Conservation (phyloP, 2,113 vertebrate genomes). For the Zapornia atra region DNA sequence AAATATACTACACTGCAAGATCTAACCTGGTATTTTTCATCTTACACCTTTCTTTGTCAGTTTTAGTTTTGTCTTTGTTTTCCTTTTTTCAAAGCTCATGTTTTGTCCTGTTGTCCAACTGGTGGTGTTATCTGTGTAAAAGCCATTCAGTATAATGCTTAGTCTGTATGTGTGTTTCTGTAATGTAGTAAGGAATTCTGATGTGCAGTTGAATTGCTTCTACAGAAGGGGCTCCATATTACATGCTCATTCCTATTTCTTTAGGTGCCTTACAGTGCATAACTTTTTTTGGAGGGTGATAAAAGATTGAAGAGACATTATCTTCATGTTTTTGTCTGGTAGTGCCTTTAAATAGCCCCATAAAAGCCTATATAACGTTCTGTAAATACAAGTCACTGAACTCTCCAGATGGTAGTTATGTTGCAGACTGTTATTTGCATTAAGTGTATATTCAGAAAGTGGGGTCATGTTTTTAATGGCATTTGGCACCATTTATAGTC, state of each 20-base stretch:
- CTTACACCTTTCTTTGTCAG: slow-evolving; percentile 79
- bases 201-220: background rate
- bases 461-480: background rate
- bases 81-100: slow-evolving; percentile 26
- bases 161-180: background rate
- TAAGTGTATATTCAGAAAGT: background rate
- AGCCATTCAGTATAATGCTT: background rate
- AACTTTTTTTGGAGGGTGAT: background rate
- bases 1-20: slow-evolving; percentile 99
- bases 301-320: background rate
- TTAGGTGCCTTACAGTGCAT: background rate
- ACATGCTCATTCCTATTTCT: background rate
- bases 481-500: background rate
- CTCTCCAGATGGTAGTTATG: background rate
- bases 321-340: background rate
- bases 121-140: slow-evolving; percentile 16
- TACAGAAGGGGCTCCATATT: background rate
- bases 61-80: slow-evolving; percentile 71
- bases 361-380: background rate
- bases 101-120: slow-evolving; percentile 42
- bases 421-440: background rate
- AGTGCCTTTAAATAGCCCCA: background rate
- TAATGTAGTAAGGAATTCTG: background rate
- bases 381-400: background rate
- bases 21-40: slow-evolving; percentile 94